Percentiles rank a stretch among this genome's conserved stretches.
phyloP scores from a whole-genome alignment of 1,140 invertebrate species.

The Drosophila willistoni region DNA sequence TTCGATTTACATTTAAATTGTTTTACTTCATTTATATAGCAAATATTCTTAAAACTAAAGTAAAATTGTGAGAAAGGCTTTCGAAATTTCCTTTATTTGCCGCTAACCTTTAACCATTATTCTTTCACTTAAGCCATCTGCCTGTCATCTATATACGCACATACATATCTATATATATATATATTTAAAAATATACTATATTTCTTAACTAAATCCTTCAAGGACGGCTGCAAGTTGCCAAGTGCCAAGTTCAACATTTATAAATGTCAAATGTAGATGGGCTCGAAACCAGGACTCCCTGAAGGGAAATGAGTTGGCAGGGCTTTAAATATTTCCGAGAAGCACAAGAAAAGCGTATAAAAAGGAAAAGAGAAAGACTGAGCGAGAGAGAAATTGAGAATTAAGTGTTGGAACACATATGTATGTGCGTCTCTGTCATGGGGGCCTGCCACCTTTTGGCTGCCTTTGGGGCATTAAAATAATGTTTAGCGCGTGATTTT shows the following conservation, averaged over 20 bases:
- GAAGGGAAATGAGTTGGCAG: slow-evolving; percentile 37
- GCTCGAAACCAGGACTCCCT: slow-evolving; percentile 34
- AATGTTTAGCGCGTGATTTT: slow-evolving; percentile 79
- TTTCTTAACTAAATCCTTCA: slow-evolving; percentile 48
- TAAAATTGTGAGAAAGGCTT: background rate
- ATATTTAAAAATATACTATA: slow-evolving; percentile 5
- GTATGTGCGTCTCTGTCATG: background rate
- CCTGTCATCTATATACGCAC: slow-evolving; percentile 27
- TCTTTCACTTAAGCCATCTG: slow-evolving; percentile 34
- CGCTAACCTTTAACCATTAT: slow-evolving; percentile 8
- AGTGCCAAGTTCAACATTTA: slow-evolving; percentile 41
- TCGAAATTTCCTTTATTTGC: background rate
- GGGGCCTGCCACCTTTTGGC: slow-evolving; percentile 39
- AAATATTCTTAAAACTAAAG: background rate
- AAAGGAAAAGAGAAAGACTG: background rate
- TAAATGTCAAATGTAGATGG: slow-evolving; percentile 40
- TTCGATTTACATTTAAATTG: no score
- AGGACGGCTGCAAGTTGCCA: slow-evolving; percentile 36
- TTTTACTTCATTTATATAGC: background rate
- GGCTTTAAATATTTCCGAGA: slow-evolving; percentile 64
- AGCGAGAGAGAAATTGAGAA: slow-evolving; percentile 5
- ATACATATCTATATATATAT: slow-evolving; percentile 11
- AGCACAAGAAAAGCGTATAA: background rate
- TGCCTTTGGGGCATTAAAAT: slow-evolving; percentile 70
- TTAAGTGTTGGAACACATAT: no score